phyloP scores from a whole-genome alignment of 2,113 vertebrate species.

The Sinocyclocheilus anshuiensis region DNA sequence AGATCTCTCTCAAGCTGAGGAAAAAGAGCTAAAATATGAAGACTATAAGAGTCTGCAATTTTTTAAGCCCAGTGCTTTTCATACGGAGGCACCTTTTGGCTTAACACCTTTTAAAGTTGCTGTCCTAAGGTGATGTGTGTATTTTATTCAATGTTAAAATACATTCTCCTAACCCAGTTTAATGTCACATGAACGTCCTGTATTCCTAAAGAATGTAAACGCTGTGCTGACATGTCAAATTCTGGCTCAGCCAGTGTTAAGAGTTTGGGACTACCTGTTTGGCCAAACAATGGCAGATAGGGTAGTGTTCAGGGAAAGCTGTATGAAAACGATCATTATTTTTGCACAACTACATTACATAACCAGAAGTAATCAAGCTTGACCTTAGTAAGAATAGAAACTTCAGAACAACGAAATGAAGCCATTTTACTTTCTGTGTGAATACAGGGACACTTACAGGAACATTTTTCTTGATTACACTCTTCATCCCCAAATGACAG shows the following conservation, averaged over 20 bases:
- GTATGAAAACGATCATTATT: too few relatives aligned
- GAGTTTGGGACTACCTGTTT: too few relatives aligned
- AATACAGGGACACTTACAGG: not conserved
- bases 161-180: not conserved
- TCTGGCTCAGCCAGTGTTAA: too few relatives aligned
- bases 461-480: too few relatives aligned
- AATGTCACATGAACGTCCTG: not conserved
- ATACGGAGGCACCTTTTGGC: not conserved
- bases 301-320: too few relatives aligned
- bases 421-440: not conserved
- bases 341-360: too few relatives aligned
- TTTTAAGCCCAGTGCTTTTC: not conserved
- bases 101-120: slow-evolving; percentile 10
- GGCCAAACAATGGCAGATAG: too few relatives aligned
- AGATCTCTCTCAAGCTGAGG: slow-evolving; percentile 32
- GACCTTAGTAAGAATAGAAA: not conserved
- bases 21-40: not conserved
- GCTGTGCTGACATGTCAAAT: too few relatives aligned
- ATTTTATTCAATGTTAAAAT: not conserved
- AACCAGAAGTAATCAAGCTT: too few relatives aligned
- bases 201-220: not conserved
- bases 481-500: not conserved
- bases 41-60: not conserved
- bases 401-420: not conserved
- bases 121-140: not conserved